Evolutionary conservation across 2,113 vertebrate species (phyloP).

Genomic region (Enhydra lutris): DNA sequence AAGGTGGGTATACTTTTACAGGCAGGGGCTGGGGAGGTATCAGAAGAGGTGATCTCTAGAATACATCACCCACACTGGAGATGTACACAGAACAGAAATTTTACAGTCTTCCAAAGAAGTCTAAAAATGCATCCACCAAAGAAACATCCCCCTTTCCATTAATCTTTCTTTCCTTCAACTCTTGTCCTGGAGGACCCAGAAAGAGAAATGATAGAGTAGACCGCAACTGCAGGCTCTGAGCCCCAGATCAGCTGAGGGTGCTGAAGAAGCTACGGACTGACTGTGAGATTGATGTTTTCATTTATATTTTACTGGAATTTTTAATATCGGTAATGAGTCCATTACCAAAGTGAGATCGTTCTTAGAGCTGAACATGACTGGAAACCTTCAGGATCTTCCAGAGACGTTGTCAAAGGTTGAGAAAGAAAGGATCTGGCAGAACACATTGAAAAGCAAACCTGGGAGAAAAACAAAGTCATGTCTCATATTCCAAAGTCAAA

Average conservation of each 20-base stretch:
- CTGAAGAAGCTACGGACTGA: background rate
- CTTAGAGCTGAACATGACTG: background rate
- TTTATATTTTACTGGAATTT: background rate
- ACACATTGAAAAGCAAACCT: background rate
- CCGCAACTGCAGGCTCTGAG: background rate
- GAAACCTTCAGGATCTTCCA: background rate
- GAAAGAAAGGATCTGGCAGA: background rate
- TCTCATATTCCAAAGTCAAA: conserved; percentile 17
- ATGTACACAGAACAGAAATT: background rate
- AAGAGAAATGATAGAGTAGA: background rate
- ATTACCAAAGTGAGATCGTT: background rate
- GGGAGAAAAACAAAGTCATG: background rate
- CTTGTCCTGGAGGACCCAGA: background rate
- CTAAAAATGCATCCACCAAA: background rate
- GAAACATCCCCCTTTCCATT: background rate
- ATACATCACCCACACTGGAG: background rate
- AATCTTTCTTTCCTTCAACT: background rate
- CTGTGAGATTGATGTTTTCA: background rate
- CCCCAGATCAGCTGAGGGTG: background rate
- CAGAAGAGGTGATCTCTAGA: background rate
- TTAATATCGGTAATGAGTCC: background rate
- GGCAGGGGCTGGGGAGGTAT: background rate
- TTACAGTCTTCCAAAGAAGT: background rate
- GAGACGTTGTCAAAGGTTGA: background rate
- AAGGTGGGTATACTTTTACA: background rate